phyloP scores from a whole-genome alignment of 2,888 invertebrate genomes.

The Amiota mariae region DNA sequence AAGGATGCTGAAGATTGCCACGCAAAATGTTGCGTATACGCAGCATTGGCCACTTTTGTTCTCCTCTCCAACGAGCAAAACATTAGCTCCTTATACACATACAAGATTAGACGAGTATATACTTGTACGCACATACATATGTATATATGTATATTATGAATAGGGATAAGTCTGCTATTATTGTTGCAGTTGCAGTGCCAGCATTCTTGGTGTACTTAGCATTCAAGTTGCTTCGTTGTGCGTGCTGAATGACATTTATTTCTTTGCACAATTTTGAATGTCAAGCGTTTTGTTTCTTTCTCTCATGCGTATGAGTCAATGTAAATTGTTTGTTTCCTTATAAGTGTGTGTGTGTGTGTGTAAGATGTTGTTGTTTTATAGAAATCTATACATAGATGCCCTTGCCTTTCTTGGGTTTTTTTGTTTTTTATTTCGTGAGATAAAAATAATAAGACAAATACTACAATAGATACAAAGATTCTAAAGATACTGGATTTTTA shows the following conservation, averaged over 20 bases:
- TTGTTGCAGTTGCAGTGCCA: not conserved
- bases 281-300: conserved; percentile 53
- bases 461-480: too few relatives aligned
- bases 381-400: too few relatives aligned
- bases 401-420: too few relatives aligned
- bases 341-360: too few relatives aligned
- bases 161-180: conserved; percentile 39
- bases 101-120: conserved; percentile 30
- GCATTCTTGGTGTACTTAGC: not conserved
- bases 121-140: conserved; percentile 21
- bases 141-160: conserved; percentile 16
- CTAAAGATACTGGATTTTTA: too few relatives aligned
- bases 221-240: conserved; percentile 22
- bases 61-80: not conserved
- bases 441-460: too few relatives aligned
- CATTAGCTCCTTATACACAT: conserved; percentile 10
- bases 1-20: conserved; percentile 40
- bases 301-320: too few relatives aligned
- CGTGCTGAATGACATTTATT: conserved; percentile 28
- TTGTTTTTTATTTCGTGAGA: too few relatives aligned
- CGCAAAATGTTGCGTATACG: conserved; percentile 57
- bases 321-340: not conserved
- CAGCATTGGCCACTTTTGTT: conserved; percentile 62
- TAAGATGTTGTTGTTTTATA: not conserved
- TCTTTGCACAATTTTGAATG: conserved; percentile 48